Evolutionary conservation across 2,888 invertebrate genomes (phyloP).

Genomic region (Hartigia nigra): DNA sequence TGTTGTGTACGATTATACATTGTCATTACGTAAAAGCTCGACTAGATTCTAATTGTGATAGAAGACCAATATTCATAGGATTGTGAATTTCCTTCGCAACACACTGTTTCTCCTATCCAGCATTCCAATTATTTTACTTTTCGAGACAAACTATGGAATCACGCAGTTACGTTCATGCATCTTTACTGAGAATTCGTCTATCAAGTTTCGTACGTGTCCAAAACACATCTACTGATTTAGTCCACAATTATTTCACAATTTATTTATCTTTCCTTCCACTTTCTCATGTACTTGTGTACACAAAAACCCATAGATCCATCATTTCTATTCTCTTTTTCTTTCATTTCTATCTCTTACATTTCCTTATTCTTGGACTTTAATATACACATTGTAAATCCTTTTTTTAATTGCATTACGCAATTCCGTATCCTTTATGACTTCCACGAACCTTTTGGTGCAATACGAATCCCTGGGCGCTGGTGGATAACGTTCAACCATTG

Average conservation of each 20-base stretch:
- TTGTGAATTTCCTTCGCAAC: background rate
- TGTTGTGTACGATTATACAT: background rate
- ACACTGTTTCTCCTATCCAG: background rate
- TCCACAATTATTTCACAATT: background rate
- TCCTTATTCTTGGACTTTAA: background rate
- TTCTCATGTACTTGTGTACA: background rate
- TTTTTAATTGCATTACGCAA: background rate
- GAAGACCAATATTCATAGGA: background rate
- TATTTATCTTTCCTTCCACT: background rate
- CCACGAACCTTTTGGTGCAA: constrained; percentile 11
- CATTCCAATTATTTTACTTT: background rate
- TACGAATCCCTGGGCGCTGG: constrained; percentile 41
- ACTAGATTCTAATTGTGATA: background rate
- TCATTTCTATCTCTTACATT: background rate
- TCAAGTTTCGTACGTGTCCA: background rate
- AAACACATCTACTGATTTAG: background rate
- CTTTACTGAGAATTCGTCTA: background rate
- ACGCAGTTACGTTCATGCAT: background rate
- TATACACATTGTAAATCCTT: background rate
- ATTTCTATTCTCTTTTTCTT: background rate
- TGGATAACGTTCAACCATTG: constrained; percentile 55
- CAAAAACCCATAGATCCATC: background rate
- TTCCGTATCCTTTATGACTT: background rate
- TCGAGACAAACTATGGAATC: background rate
- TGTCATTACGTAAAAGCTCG: background rate